Base-by-base conservation (phyloP, 1,140 invertebrate species). In the Drosophila tristis region DNA sequence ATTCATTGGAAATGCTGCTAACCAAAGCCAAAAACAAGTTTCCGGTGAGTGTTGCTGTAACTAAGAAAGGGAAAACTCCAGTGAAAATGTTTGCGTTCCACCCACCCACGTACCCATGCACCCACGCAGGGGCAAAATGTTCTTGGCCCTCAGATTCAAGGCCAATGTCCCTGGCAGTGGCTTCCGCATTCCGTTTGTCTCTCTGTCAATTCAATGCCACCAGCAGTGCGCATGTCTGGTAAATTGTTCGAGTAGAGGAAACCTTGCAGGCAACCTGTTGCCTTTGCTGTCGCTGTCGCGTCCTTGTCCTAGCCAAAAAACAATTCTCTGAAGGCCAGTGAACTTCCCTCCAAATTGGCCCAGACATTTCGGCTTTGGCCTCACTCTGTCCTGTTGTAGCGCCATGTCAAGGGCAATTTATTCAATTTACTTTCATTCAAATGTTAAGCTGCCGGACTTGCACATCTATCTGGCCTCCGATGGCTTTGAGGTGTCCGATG, bases 401-500 rank as follows among this genome's bases (percentile, higher is more conserved):
- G 11, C 49, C 44, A 53, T 82, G 79, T 82, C 70, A 87, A 87
- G 79, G 74, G 44, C 57, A 76, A 7, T 44, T 64, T n/a, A 53
- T 25, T 49, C 16, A 47, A 45, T 35, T 68, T 43, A 26, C 26
- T 74, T 13, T 5, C 74, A 1, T n/a, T 23, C 2, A 39, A 11
- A 39, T 39, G 44, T 67, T 23, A 9, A 90, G 92, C 64, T 90
- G 45, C 64, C 78, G 39, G 71, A 92, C 5, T 92, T 93, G 73
- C 93, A 86, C 62, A 92, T 92, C 8, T 94, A 92, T 80, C 91
- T 94, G 49, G 93, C 94, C 1, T 91, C 94, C 43, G 96, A 97
- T 92, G 96, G 96, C 43, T 96, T 96, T 16, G 92, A 94, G 65
- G 94, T 97, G 25, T 95, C 96, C 50, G 94, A 94, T 73, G 95